Base-by-base conservation (phyloP, 92 coral and sea anemone genomes). In the Epizoanthus scotinus region DNA sequence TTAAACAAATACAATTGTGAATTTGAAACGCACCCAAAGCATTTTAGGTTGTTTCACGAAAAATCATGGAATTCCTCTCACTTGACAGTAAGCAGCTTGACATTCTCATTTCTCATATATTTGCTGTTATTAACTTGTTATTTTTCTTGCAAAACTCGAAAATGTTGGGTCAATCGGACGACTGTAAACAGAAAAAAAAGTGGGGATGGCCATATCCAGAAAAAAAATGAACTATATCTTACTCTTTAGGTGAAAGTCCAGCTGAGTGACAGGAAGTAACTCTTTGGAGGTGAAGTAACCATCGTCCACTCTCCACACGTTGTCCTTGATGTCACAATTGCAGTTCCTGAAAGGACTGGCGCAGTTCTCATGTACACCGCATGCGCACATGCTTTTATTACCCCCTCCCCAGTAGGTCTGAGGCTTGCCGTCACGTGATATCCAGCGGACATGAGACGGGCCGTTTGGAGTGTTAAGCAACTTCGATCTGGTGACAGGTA, bases 341-440 rank as follows among this genome's bases (percentile, higher is more conserved):
- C 98, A 95, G 71, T 3, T 62, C 75, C 84, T 93, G 31, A 71
- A 61, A 31, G 84, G 70, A 56, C 67, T 83, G 4, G 73, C 77
- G 47, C 98, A 95, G 8, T 25, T n/a, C 31, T 54, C 40, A 15
- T 56, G 71, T 83, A 58, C 82, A 1, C 93, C 97, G 82, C 98
- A 95, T 60, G 97, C 94, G 85, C 98, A 95, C 69, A 62, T 85
- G 6, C 67, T 47, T 42, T 91, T 91, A 52, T 88, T 93, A 6
- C 94, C 95, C 19, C 98, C 98, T 21, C 98, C 98, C 98, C 98
- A 95, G 82, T 95, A 87, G 25, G 87, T 73, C 55, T 87, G 89
- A 26, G 40, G 29, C 34, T 71, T 55, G 8, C 27, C 12, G 83
- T 86, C 82, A 58, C 89, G 84, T 64, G 97, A 87, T 53, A 56